Evolutionary conservation across 2,888 invertebrate species (phyloP).

Genomic region (Volucella inanis): DNA sequence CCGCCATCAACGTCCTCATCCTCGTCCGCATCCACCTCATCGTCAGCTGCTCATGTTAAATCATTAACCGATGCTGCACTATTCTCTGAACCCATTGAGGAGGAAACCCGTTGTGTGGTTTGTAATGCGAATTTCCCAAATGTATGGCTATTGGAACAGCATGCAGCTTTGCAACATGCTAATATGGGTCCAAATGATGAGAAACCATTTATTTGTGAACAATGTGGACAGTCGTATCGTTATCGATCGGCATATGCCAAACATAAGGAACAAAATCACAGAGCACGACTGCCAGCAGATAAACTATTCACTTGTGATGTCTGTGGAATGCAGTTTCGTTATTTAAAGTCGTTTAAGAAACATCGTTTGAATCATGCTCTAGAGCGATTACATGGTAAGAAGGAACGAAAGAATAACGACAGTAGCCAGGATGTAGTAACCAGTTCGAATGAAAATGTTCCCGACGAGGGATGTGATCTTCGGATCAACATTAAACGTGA

Average conservation of each 20-base stretch:
- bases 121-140: constrained; percentile 94
- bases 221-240: constrained; percentile 94
- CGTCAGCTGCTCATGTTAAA: constrained; percentile 73
- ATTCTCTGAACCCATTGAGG: constrained; percentile 82
- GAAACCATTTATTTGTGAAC: constrained; percentile 95
- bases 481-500: constrained; percentile 84
- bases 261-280: constrained; percentile 94
- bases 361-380: constrained; percentile 94
- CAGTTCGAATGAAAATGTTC: constrained; percentile 88
- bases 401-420: constrained; percentile 78
- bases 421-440: constrained; percentile 87
- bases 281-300: constrained; percentile 93
- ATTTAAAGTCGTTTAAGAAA: constrained; percentile 94
- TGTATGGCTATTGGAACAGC: constrained; percentile 93
- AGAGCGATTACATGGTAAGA: constrained; percentile 91
- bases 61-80: constrained; percentile 78
- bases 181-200: constrained; percentile 87
- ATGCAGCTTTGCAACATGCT: constrained; percentile 92
- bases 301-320: constrained; percentile 95
- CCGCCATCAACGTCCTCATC: constrained; percentile 81
- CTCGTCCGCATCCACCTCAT: constrained; percentile 83
- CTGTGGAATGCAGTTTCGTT: constrained; percentile 95
- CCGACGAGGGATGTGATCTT: constrained; percentile 85
- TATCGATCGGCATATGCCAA: constrained; percentile 93
- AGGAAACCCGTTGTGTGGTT: constrained; percentile 88